Evolutionary conservation across 2,888 invertebrate genomes (phyloP).

Genomic region (Creontiades dilutus): DNA sequence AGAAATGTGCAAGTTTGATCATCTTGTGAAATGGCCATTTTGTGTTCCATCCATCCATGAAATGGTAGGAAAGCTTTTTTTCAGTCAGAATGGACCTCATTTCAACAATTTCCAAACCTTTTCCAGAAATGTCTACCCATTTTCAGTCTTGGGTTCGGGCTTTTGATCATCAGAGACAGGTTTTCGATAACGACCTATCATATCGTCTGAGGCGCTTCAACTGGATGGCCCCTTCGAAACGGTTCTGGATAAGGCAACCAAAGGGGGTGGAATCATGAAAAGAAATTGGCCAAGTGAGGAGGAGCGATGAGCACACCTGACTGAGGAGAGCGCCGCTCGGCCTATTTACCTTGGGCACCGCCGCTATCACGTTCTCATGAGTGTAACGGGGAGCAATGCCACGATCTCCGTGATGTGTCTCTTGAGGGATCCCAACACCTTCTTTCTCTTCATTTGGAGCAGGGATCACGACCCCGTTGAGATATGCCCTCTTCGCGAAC

Average conservation of each 20-base stretch:
- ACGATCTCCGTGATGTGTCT: conserved; percentile 72
- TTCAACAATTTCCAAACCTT: too few species aligned
- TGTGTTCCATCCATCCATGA: too few species aligned
- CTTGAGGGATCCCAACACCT: conserved; percentile 60
- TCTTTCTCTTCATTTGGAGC: conserved; percentile 71
- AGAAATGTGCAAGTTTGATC: too few species aligned
- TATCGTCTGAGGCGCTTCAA: background rate
- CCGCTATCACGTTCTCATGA: conserved; percentile 69
- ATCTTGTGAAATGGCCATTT: too few species aligned
- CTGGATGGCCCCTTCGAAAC: background rate
- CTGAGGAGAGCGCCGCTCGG: conserved; percentile 53
- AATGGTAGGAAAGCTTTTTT: too few species aligned
- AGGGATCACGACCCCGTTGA: conserved; percentile 66
- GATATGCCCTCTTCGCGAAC: conserved; percentile 22
- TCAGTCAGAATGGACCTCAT: too few species aligned
- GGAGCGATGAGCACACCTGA: conserved; percentile 57
- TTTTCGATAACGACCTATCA: background rate
- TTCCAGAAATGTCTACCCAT: too few species aligned
- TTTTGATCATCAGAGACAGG: too few species aligned
- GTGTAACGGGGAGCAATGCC: conserved; percentile 70
- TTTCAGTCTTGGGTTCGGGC: too few species aligned
- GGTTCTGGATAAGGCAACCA: background rate
- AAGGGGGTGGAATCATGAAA: conserved; percentile 51
- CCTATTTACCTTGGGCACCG: conserved; percentile 56
- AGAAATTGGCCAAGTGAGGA: conserved; percentile 58